A percentile compares a stretch with the other conserved stretches of the same genome.
Conservation (phyloP, 2,888 invertebrate genomes). For the Thyatira batis region DNA sequence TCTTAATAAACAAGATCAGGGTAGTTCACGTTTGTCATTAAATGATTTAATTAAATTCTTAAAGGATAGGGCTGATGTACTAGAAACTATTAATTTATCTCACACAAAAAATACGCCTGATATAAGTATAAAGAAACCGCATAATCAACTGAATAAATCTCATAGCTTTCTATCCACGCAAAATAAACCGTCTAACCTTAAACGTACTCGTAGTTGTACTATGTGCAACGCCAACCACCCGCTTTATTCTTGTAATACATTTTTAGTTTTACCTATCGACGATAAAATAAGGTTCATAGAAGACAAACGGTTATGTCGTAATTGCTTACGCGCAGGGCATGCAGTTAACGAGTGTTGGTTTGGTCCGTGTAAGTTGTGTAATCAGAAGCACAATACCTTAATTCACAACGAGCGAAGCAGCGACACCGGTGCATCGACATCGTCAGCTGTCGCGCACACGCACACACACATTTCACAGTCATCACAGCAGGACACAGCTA, state of each 20-base stretch:
- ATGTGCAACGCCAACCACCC: conserved; percentile 19
- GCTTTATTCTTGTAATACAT: conserved; percentile 17
- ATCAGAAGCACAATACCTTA: conserved; percentile 15
- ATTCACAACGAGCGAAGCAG: conserved; percentile 10
- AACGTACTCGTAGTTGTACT: conserved; percentile 12
- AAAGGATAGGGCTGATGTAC: conserved; percentile 21
- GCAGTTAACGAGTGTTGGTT: conserved; percentile 11
- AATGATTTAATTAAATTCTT: conserved; percentile 21
- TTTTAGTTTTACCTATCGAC: conserved; percentile 11
- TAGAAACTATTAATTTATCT: conserved; percentile 20
- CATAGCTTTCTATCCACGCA: conserved; percentile 15
- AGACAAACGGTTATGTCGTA: conserved; percentile 17
- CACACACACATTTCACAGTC: too few species aligned
- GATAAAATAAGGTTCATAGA: conserved; percentile 15
- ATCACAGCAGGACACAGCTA: neutral
- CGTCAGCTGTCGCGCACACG: neutral
- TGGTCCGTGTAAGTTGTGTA: conserved; percentile 16
- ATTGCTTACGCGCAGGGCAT: conserved; percentile 22
- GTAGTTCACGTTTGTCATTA: conserved; percentile 4
- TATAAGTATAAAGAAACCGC: conserved; percentile 1
- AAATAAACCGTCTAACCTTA: conserved; percentile 11
- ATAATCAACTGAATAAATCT: conserved; percentile 4
- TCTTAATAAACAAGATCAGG: conserved; percentile 2
- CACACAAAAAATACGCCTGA: conserved; percentile 8
- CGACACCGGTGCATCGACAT: neutral